Evolutionary conservation across 2,888 invertebrate genomes (phyloP).

Genomic region (Galerucella calmariensis): DNA sequence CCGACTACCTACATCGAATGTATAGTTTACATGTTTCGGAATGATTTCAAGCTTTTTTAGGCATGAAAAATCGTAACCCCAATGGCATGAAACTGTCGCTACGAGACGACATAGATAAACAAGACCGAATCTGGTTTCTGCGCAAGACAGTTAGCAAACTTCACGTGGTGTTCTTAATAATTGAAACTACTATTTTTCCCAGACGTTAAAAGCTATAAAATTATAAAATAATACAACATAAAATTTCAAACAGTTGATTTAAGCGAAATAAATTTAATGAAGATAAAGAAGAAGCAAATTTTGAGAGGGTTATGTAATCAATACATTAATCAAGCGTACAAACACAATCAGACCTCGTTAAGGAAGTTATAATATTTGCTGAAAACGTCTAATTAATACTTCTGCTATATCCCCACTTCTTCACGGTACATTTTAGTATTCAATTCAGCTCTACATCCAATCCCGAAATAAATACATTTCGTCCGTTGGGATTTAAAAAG

Average conservation of each 20-base stretch:
- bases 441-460: conserved; percentile 21
- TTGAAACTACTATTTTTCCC: too few relatives aligned
- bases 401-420: conserved; percentile 41
- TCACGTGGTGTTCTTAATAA: too few relatives aligned
- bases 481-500: neutral
- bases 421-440: conserved; percentile 55
- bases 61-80: too few relatives aligned
- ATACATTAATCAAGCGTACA: conserved; percentile 64
- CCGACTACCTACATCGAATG: too few relatives aligned
- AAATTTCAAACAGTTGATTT: conserved; percentile 42
- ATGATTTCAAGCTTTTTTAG: too few relatives aligned
- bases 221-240: neutral
- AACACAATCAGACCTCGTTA: conserved; percentile 65
- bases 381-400: conserved; percentile 64
- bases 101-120: too few relatives aligned
- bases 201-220: too few relatives aligned
- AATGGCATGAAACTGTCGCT: too few relatives aligned
- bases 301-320: conserved; percentile 62
- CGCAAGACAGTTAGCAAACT: too few relatives aligned
- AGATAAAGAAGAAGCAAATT: conserved; percentile 50
- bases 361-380: conserved; percentile 64
- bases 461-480: neutral
- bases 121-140: too few relatives aligned
- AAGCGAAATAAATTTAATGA: conserved; percentile 48
- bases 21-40: too few relatives aligned